Evolutionary conservation across 2,113 vertebrate genomes (phyloP), one percentile per base, ranked within the genome.

Genomic region (Lethenteron camtschaticum): DNA sequence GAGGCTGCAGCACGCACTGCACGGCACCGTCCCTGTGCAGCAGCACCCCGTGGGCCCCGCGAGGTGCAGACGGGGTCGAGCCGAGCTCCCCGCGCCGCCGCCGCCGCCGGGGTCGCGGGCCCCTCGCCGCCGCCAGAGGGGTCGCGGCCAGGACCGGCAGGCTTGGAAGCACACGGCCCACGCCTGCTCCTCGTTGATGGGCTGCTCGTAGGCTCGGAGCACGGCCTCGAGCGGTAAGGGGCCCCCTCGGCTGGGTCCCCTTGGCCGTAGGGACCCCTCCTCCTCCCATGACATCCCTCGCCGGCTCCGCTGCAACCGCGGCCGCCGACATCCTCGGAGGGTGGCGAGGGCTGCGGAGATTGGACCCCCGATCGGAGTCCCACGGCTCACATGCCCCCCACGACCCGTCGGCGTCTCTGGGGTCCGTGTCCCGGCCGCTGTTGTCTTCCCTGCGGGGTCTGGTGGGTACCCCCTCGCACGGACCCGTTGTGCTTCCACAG

Each of bases 101-200:
- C 72, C 24, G 24, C 18, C 12, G 72, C 58, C 4, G 79, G 73
- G 58, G 73, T 60, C 59, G 73, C 75, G 69, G 75, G 57, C 68
- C 73, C 70, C 76, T 80, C 70, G 79, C 76, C 73, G 76, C 71
- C 71, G 72, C 80, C 57, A 75, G 71, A 59, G 77, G 77, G 78
- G 76, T 72, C 76, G 73, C 73, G 56, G 73, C 56, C 77, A 92
- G 78, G n/a, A 78, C 80, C 79, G 77, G 79, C 90, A 90, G 83
- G 86, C 85, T 77, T 96, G 90, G 78, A 85, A 95, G 72, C 90
- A 96, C 69, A 96, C 90, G 71, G 90, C 91, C 91, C 91, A 96
- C 68, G 91, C 91, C 82, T 95, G 91, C 81, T 96, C 89, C 80
- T 96, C 91, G 71, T 92, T 95, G 78, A 95, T 89, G 80, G 90